These are phyloP conservation scores for Anastatus disparis DNA, from an alignment of 1,140 invertebrate species.

Conservation along the genomic window DNA sequence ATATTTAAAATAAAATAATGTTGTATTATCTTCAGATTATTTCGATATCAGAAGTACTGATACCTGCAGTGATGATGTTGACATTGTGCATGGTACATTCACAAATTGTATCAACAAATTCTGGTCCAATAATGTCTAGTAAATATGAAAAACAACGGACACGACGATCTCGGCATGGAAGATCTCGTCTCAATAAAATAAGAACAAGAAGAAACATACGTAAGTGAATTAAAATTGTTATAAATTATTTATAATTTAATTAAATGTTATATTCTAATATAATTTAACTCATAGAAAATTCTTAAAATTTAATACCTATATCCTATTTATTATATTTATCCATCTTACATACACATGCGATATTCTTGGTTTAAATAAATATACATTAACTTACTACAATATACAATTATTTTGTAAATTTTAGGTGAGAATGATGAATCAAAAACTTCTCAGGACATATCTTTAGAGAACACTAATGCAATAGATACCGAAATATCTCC, in stretches of 20 bases:
- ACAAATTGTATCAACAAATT: slow-evolving; percentile 85
- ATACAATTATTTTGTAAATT: too few relatives aligned
- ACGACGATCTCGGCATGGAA: slow-evolving; percentile 53
- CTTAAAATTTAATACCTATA: too few relatives aligned
- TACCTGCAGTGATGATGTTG: slow-evolving; percentile 84
- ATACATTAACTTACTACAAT: too few relatives aligned
- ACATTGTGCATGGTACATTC: slow-evolving; percentile 88
- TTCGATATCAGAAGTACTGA: slow-evolving; percentile 74
- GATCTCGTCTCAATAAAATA: slow-evolving; percentile 57
- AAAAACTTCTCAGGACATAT: slow-evolving; percentile 60
- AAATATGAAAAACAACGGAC: slow-evolving; percentile 54
- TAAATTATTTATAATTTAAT: not conserved
- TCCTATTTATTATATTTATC: too few relatives aligned
- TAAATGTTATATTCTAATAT: not conserved
- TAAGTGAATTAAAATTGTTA: slow-evolving; percentile 29
- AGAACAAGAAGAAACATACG: slow-evolving; percentile 57
- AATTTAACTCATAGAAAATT: slow-evolving; percentile 14
- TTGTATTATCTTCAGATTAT: slow-evolving; percentile 62
- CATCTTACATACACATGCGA: too few relatives aligned
- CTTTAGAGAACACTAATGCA: slow-evolving; percentile 22
- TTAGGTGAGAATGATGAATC: slow-evolving; percentile 56
- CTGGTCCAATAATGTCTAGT: slow-evolving; percentile 57
- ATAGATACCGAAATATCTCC: slow-evolving; percentile 51
- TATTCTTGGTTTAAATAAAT: too few relatives aligned
- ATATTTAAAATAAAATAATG: slow-evolving; percentile 13